Evolutionary conservation across 2,113 vertebrate genomes (phyloP), one percentile per base, ranked within the genome.

Genomic region (Xyliphius kryptos): DNA sequence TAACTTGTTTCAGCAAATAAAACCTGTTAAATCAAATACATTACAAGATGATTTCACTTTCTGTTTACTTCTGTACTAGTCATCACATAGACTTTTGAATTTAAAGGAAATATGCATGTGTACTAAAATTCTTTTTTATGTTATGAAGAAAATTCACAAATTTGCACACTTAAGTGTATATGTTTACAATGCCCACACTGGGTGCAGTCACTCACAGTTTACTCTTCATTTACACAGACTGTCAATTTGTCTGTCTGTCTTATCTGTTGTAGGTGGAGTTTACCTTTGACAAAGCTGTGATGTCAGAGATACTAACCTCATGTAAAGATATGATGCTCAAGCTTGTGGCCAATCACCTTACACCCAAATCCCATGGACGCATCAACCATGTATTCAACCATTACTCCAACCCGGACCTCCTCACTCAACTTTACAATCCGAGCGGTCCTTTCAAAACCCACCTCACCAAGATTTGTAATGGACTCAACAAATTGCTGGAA

Each of bases 381-480:
- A 91, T 95, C 77, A 88, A 85, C 66, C 89, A 88, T 1, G 91
- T 95, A 64, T 95, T 95, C 51, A 89, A 92, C 66, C 91, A 94
- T 77, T 94, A 91, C 65, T 81, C 89, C 0, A 74, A 94, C 75
- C 70, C 72, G 0, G 85, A 89, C 15, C 83, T 95, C 47, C 91
- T 95, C 17, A 77, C 81, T 2, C 79, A 85, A 43, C 87, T 94
- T 37, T 95, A 93, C 3, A 86, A 87, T 2, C 86, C 90, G 0
- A 65, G 55, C 1, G 76, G 85, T 1, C 63, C 82, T 6, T 90
- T 89, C 68, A 66, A 74, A 13, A 69, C 84, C 60, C 78, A 89
- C 74, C 88, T 90, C 11, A 72, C 65, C 79, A 90, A 83, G 78
- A 88, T 94, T 75, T 95, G 91, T 56, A 83, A 78, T 0, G 92